A percentile compares a stretch with the other conserved stretches of the same genome.
phyloP scores from a whole-genome alignment of 2,113 vertebrate genomes.

The Geococcyx californianus region DNA sequence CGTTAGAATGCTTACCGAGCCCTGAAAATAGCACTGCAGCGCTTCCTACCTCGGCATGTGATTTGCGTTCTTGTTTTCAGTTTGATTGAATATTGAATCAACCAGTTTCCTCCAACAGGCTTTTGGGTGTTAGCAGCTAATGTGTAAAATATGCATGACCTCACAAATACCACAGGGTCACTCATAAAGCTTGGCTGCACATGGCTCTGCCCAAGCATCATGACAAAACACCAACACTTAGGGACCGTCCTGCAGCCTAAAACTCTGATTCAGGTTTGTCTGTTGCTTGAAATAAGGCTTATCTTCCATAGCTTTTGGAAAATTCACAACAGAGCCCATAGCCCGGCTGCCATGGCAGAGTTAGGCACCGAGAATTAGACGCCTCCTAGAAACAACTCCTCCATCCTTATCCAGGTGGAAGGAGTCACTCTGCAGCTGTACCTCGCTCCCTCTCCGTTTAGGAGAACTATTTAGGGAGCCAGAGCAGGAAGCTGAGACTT shows the following conservation, averaged over 20 bases:
- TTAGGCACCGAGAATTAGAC: background rate
- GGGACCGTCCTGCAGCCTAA: background rate
- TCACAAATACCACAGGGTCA: fast-evolving
- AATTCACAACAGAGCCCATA: background rate
- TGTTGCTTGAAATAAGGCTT: background rate
- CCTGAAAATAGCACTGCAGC: background rate
- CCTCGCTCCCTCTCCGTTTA: background rate
- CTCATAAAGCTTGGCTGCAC: background rate
- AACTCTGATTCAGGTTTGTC: background rate
- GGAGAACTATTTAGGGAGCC: background rate
- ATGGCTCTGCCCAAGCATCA: background rate
- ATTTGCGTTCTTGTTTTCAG: background rate
- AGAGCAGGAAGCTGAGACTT: background rate
- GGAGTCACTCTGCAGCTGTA: background rate
- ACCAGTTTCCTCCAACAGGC: background rate
- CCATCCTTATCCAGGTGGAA: background rate
- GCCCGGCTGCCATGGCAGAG: background rate
- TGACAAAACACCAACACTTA: background rate
- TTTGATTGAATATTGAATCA: background rate
- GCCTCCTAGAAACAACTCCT: fast-evolving
- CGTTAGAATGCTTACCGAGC: background rate
- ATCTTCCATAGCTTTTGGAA: background rate
- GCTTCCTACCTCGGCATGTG: background rate
- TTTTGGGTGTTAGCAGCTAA: background rate
- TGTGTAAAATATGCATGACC: fast-evolving